Evolutionary conservation across 64 coral and sea anemone genomes (phyloP).

Genomic region (Astreopora myriophthalma): DNA sequence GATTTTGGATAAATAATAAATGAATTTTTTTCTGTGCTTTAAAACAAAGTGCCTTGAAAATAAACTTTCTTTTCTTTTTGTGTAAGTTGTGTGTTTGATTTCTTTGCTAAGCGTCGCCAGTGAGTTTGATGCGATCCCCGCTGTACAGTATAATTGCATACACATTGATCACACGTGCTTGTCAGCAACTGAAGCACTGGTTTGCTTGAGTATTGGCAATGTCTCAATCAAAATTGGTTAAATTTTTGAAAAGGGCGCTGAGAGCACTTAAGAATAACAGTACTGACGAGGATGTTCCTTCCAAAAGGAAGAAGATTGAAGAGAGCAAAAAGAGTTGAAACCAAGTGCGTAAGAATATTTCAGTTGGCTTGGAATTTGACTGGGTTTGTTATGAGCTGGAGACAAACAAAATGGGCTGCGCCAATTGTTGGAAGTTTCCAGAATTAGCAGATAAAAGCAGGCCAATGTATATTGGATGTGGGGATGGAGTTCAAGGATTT

Average conservation of each 20-base stretch:
- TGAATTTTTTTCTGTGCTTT: neutral
- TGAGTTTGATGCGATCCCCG: neutral
- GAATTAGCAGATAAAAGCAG: slow-evolving; percentile 19
- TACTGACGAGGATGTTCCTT: neutral
- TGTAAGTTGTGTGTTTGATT: neutral
- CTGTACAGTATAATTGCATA: neutral
- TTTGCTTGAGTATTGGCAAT: neutral
- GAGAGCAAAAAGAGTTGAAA: slow-evolving; percentile 1
- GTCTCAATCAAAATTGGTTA: slow-evolving; percentile 3
- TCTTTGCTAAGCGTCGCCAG: neutral
- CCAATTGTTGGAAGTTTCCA: neutral
- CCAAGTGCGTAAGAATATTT: neutral
- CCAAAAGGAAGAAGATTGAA: neutral
- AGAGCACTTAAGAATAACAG: neutral
- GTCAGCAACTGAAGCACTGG: no score
- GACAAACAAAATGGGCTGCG: neutral
- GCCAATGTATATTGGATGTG: neutral
- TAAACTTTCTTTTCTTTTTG: neutral
- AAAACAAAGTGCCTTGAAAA: neutral
- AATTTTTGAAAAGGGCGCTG: neutral
- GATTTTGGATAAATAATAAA: neutral
- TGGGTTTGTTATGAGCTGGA: neutral
- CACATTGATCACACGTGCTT: neutral
- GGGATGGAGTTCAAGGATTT: neutral
- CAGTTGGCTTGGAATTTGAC: neutral